Evolutionary conservation across 1,140 invertebrate genomes (phyloP).

Genomic region (Bombus sibiricus): DNA sequence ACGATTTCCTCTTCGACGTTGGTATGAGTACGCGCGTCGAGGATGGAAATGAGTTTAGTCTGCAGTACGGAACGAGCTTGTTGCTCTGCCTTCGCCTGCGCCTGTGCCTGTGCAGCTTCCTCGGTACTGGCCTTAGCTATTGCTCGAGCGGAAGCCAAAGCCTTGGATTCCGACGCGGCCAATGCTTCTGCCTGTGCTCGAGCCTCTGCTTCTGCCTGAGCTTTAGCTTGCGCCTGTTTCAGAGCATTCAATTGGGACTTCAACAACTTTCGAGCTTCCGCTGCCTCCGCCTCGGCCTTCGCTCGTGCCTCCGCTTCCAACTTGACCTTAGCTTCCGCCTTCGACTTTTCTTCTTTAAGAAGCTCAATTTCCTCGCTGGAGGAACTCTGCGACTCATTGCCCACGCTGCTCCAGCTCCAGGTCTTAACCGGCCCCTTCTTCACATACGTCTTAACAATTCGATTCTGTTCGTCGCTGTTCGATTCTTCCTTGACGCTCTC

Average conservation of each 20-base stretch:
- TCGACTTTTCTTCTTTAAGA: not conserved
- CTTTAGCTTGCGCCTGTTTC: not conserved
- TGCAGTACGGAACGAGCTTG: not conserved
- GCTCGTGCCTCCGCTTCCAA: not conserved
- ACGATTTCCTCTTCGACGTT: not conserved
- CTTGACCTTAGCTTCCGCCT: not conserved
- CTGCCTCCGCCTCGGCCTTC: not conserved
- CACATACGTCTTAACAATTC: not conserved
- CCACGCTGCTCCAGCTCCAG: not conserved
- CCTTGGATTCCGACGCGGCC: not conserved
- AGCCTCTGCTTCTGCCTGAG: not conserved
- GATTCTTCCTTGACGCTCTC: not conserved
- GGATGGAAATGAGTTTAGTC: not conserved
- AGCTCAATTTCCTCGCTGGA: not conserved
- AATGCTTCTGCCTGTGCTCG: not conserved
- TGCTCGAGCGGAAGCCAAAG: not conserved
- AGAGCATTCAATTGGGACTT: not conserved
- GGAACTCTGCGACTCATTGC: not conserved
- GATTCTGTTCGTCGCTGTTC: not conserved
- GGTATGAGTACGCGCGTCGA: not conserved
- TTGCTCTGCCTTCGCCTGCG: conserved; percentile 9
- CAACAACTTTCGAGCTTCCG: not conserved
- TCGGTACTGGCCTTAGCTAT: not conserved
- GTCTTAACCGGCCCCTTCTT: not conserved
- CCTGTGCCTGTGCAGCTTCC: not conserved